phyloP scores from a whole-genome alignment of 2,113 vertebrate genomes.

The Lipophrys pholis region DNA sequence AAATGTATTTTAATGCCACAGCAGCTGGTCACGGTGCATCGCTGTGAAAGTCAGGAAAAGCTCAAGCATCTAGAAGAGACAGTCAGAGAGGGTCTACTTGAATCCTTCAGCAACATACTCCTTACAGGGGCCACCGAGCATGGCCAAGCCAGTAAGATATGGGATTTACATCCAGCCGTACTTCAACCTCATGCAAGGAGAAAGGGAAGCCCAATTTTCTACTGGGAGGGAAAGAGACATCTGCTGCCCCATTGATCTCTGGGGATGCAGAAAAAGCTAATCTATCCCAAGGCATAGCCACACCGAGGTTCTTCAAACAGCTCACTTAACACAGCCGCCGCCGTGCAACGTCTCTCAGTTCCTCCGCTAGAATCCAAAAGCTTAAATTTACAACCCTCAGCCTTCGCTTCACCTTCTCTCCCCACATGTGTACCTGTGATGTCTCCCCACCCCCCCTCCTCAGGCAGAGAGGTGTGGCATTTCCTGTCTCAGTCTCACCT shows the following conservation, averaged over 20 bases:
- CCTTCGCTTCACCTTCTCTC: not conserved
- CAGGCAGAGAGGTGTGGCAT: constrained; percentile 36
- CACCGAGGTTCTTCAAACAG: constrained; percentile 37
- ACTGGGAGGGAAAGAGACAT: constrained; percentile 41
- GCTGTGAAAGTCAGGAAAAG: constrained; percentile 10
- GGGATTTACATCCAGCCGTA: constrained; percentile 45
- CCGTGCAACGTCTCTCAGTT: constrained; percentile 24
- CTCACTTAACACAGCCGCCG: constrained; percentile 31
- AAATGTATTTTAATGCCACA: constrained; percentile 3
- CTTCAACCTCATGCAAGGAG: constrained; percentile 15
- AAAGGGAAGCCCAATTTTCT: constrained; percentile 38
- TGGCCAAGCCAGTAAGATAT: constrained; percentile 22
- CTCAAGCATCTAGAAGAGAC: constrained; percentile 20
- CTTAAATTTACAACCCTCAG: constrained; percentile 5
- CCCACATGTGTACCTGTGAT: constrained; percentile 45
- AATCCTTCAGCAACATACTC: constrained; percentile 23
- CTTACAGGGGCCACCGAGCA: constrained; percentile 47
- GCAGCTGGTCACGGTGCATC: too few relatives aligned
- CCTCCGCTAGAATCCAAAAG: constrained; percentile 29
- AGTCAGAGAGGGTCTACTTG: constrained; percentile 10
- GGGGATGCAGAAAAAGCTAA: constrained; percentile 54
- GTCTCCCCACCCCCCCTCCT: constrained; percentile 22
- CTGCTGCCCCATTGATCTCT: constrained; percentile 38
- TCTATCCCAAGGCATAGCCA: constrained; percentile 44
- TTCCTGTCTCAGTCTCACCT: constrained; percentile 48